phyloP scores from a whole-genome alignment of 2,888 invertebrate species.

The Hydriomena furcata region DNA sequence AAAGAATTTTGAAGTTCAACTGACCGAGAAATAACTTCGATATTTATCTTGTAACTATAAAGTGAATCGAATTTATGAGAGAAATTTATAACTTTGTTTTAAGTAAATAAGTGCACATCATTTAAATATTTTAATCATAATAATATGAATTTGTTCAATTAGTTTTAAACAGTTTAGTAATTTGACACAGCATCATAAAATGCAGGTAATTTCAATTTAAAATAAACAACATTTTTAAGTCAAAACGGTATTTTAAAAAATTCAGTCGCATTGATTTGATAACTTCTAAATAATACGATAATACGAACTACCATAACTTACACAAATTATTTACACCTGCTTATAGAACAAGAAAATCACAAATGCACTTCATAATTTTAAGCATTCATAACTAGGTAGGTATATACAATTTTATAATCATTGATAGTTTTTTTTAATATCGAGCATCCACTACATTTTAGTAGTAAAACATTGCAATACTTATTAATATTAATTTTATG shows the following conservation, averaged over 20 bases:
- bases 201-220: no score
- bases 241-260: constrained; percentile 39
- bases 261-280: constrained; percentile 67
- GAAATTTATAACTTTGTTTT: no score
- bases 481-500: constrained; percentile 26
- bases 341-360: constrained; percentile 63
- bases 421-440: constrained; percentile 47
- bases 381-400: constrained; percentile 55
- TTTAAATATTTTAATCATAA: no score
- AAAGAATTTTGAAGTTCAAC: no score
- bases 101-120: constrained; percentile 21
- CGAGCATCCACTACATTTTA: constrained; percentile 27
- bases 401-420: constrained; percentile 64
- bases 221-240: constrained; percentile 9
- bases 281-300: constrained; percentile 61
- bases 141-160: no score
- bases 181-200: no score
- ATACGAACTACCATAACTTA: constrained; percentile 69
- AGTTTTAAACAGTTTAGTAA: no score
- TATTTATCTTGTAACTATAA: no score
- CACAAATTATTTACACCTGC: constrained; percentile 76
- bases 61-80: no score
- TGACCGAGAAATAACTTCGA: no score
- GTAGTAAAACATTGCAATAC: constrained; percentile 31
- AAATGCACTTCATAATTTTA: constrained; percentile 63